A percentile compares a stretch with the other conserved stretches of the same genome.
These are phyloP conservation scores for Micromesistius poutassou DNA, from an alignment of 2,797 vertebrate species.

Conservation along the genomic window DNA sequence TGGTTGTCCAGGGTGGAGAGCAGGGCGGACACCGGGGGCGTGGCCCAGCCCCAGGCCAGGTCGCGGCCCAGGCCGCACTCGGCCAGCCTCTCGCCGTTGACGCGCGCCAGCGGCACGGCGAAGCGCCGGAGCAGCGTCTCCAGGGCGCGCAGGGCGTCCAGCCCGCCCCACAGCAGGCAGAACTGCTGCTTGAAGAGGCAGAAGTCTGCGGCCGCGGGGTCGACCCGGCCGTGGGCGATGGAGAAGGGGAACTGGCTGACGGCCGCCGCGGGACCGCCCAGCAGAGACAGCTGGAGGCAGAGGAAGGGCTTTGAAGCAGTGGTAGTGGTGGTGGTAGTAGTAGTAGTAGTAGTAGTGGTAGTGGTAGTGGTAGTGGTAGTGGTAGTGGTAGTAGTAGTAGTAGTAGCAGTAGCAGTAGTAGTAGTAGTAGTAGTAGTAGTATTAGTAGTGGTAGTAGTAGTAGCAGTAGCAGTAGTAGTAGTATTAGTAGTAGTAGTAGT, in stretches of 20 bases:
- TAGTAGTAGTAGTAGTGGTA: not conserved
- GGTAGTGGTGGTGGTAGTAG: not conserved
- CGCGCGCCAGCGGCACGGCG: conserved; percentile 71
- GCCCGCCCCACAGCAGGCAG: conserved; percentile 67
- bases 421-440: too few species aligned
- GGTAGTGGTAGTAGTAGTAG: too few species aligned
- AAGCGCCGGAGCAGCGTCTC: conserved; percentile 73
- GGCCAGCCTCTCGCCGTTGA: conserved; percentile 63
- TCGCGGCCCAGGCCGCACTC: conserved; percentile 57
- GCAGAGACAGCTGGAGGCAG: not conserved
- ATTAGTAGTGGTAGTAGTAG: too few species aligned
- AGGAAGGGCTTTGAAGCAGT: not conserved
- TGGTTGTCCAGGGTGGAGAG: conserved; percentile 75
- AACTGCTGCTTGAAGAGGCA: conserved; percentile 72
- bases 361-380: too few species aligned
- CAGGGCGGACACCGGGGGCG: conserved; percentile 50
- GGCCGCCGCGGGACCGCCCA: conserved; percentile 10
- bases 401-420: too few species aligned
- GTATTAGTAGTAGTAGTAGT: too few species aligned
- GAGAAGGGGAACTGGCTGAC: conserved; percentile 53
- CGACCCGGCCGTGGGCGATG: conserved; percentile 65
- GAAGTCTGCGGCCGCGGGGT: conserved; percentile 69
- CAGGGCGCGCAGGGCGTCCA: conserved; percentile 64
- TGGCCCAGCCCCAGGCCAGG: conserved; percentile 46
- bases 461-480: too few species aligned